Conservation (phyloP, 2,113 vertebrate species). For the Bufo gargarizans region DNA sequence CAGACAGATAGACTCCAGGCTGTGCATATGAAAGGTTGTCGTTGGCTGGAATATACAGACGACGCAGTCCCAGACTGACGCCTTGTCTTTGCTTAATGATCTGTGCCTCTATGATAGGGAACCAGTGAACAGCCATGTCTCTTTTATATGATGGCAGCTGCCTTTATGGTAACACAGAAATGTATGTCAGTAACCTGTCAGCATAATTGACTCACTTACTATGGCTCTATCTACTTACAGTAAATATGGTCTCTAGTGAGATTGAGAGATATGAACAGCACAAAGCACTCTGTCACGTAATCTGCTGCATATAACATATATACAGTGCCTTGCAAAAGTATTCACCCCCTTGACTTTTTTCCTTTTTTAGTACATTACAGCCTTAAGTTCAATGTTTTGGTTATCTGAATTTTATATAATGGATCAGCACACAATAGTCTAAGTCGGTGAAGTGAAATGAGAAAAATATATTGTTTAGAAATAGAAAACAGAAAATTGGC, state of each 20-base stretch:
- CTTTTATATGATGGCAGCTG: not conserved
- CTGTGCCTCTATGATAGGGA: not conserved
- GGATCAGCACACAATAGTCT: too few relatives aligned
- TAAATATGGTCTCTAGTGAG: constrained; percentile 10
- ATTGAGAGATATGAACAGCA: not conserved
- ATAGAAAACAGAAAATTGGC: too few relatives aligned
- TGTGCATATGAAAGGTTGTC: not conserved
- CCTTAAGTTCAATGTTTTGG: too few relatives aligned
- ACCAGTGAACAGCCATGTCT: not conserved
- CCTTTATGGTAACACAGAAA: constrained; percentile 4
- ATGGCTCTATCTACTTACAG: constrained; percentile 26
- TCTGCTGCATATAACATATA: not conserved
- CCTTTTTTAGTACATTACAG: too few relatives aligned
- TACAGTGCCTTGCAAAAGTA: too few relatives aligned
- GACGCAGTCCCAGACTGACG: not conserved
- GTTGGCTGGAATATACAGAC: not conserved
- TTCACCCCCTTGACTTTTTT: too few relatives aligned
- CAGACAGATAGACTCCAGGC: too few relatives aligned
- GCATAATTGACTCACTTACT: constrained; percentile 23
- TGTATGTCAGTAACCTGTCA: constrained; percentile 28
- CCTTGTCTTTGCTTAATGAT: constrained; percentile 7
- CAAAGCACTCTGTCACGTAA: not conserved
- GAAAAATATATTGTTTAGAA: too few relatives aligned
- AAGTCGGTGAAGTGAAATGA: too few relatives aligned
- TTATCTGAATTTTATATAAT: too few relatives aligned